Evolutionary conservation across 2,797 vertebrate genomes (phyloP).

Genomic region (Melanotaenia pygmaea): DNA sequence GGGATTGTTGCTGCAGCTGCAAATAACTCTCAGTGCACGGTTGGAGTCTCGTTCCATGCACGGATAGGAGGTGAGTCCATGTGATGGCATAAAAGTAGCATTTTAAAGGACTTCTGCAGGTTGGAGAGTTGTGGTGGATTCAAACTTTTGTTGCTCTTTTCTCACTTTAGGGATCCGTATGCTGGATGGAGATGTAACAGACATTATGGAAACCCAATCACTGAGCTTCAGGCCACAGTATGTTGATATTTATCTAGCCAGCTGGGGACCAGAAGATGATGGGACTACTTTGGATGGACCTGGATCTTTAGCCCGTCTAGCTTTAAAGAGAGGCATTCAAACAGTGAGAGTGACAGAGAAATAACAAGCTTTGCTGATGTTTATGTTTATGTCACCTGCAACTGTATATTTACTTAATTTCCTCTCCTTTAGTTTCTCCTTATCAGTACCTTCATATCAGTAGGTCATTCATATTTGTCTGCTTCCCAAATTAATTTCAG

Average conservation of each 20-base stretch:
- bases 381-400: conserved; percentile 27
- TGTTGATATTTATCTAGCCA: conserved; percentile 94
- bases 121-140: conserved; percentile 11
- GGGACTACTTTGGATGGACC: conserved; percentile 95
- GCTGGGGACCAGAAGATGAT: conserved; percentile 96
- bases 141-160: conserved; percentile 3
- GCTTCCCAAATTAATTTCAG: conserved; percentile 54
- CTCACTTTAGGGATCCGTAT: conserved; percentile 89
- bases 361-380: conserved; percentile 8
- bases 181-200: conserved; percentile 95
- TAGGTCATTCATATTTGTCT: conserved; percentile 40
- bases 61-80: conserved; percentile 90
- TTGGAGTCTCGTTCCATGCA: conserved; percentile 93
- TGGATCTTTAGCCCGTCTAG: conserved; percentile 89
- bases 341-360: conserved; percentile 66
- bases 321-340: conserved; percentile 87
- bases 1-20: conserved; percentile 93
- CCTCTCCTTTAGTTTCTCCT: conserved; percentile 23
- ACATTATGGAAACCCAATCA: conserved; percentile 93
- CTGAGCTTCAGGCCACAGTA: conserved; percentile 91
- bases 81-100: conserved; percentile 4
- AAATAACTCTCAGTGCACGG: conserved; percentile 93
- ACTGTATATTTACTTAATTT: conserved; percentile 50
- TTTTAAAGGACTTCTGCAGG: conserved; percentile 42
- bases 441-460: conserved; percentile 45